These are phyloP conservation scores for Arrhamphus sclerolepis DNA, from an alignment of 2,797 vertebrate genomes.

Conservation along the genomic window DNA sequence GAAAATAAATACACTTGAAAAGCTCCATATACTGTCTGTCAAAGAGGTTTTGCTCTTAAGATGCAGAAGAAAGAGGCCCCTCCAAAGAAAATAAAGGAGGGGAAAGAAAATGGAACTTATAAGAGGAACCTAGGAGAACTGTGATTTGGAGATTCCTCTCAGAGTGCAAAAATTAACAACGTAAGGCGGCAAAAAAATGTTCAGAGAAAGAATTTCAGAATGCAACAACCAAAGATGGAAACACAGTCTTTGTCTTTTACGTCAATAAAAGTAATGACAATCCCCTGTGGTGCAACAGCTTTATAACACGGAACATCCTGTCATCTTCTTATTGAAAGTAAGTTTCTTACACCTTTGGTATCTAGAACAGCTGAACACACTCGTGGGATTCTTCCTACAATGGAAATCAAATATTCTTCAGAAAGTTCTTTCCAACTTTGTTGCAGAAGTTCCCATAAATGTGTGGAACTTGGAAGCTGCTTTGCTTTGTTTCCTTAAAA, in stretches of 20 bases:
- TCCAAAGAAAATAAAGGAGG: too few species aligned
- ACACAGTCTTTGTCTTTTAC: neutral
- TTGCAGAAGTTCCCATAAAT: too few species aligned
- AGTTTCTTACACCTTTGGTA: too few species aligned
- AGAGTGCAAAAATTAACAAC: slow-evolving; percentile 1
- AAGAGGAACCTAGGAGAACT: neutral
- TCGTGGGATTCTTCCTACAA: too few species aligned
- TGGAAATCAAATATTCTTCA: too few species aligned
- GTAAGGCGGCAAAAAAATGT: slow-evolving; percentile 3
- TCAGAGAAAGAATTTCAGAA: neutral
- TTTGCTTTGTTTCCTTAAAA: too few species aligned
- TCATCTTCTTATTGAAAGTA: too few species aligned
- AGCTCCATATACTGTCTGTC: neutral
- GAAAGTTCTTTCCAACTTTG: too few species aligned
- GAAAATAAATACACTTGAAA: neutral
- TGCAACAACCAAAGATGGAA: neutral
- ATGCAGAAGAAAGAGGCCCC: too few species aligned
- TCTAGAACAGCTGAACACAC: too few species aligned
- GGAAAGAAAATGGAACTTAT: neutral
- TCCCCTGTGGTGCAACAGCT: neutral
- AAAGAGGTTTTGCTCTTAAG: neutral
- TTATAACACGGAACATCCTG: slow-evolving; percentile 1
- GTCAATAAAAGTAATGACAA: neutral
- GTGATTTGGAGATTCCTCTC: neutral
- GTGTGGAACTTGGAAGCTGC: too few species aligned